phyloP scores from a whole-genome alignment of 92 coral and sea anemone species.

The Epizoanthus scotinus region DNA sequence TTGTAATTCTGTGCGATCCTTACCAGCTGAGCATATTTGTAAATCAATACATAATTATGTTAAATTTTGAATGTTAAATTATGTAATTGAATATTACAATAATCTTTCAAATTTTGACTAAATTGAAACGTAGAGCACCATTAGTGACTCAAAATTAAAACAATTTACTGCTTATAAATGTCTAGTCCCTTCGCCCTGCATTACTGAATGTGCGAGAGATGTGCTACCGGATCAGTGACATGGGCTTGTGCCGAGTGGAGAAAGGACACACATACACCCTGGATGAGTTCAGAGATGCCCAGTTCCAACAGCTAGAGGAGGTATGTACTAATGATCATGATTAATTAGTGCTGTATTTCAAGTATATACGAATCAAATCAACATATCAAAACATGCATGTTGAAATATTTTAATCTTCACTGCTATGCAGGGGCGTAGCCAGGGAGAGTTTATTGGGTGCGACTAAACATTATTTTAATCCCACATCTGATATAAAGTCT shows the following conservation, averaged over 20 bases:
- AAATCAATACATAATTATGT: too few species aligned
- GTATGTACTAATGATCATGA: slow-evolving; percentile 28
- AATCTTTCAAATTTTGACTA: too few species aligned
- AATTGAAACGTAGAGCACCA: background rate
- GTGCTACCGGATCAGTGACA: slow-evolving; percentile 99
- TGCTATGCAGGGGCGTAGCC: too few species aligned
- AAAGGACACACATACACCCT: slow-evolving; percentile 94
- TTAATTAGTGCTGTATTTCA: background rate
- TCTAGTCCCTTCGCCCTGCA: slow-evolving; percentile 96
- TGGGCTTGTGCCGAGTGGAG: slow-evolving; percentile 97
- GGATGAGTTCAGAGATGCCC: slow-evolving; percentile 95
- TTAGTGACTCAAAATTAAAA: background rate
- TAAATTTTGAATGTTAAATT: too few species aligned
- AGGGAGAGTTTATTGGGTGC: too few species aligned
- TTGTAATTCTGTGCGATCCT: too few species aligned
- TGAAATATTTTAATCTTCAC: too few species aligned
- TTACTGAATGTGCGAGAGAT: slow-evolving; percentile 97
- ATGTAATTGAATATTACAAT: too few species aligned
- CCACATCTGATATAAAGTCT: too few species aligned
- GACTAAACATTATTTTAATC: too few species aligned
- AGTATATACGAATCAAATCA: background rate
- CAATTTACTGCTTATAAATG: background rate
- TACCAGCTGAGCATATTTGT: too few species aligned
- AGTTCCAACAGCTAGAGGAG: slow-evolving; percentile 92
- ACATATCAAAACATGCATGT: background rate